A percentile compares a stretch with the other conserved stretches of the same genome.
Conservation (phyloP, 2,113 vertebrate genomes). For the Irena cyanogastra region DNA sequence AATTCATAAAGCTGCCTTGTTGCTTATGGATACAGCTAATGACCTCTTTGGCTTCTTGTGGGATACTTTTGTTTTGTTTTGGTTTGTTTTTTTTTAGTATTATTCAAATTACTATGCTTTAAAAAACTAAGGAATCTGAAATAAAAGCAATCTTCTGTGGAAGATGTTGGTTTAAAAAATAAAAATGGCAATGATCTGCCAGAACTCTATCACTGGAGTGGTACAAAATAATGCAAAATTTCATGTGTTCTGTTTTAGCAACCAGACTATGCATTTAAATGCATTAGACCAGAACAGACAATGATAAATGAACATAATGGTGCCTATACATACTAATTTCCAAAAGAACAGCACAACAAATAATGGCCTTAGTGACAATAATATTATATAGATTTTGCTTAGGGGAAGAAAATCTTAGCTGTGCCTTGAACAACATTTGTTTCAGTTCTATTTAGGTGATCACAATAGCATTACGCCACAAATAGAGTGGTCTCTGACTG, state of each 20-base stretch:
- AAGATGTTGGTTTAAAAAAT: neutral
- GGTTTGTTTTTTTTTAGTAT: neutral
- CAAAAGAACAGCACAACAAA: neutral
- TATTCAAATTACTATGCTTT: neutral
- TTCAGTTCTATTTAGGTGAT: conserved; percentile 28
- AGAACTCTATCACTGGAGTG: neutral
- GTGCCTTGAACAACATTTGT: conserved; percentile 12
- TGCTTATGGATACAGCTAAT: neutral
- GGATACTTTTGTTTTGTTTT: neutral
- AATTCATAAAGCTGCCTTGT: neutral
- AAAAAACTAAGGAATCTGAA: neutral
- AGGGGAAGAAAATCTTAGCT: neutral
- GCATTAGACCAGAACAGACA: neutral
- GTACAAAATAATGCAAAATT: neutral
- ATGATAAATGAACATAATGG: neutral
- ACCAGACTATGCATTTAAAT: neutral
- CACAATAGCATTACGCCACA: neutral
- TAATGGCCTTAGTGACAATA: neutral
- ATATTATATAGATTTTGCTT: neutral
- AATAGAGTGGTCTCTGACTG: neutral
- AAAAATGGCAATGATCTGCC: neutral
- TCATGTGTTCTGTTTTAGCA: neutral
- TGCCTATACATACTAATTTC: neutral
- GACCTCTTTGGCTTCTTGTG: neutral
- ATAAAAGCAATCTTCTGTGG: neutral